Evolutionary conservation across 2,888 invertebrate genomes (phyloP), one percentile per base, ranked within the genome.

Genomic region (Diploptera punctata): DNA sequence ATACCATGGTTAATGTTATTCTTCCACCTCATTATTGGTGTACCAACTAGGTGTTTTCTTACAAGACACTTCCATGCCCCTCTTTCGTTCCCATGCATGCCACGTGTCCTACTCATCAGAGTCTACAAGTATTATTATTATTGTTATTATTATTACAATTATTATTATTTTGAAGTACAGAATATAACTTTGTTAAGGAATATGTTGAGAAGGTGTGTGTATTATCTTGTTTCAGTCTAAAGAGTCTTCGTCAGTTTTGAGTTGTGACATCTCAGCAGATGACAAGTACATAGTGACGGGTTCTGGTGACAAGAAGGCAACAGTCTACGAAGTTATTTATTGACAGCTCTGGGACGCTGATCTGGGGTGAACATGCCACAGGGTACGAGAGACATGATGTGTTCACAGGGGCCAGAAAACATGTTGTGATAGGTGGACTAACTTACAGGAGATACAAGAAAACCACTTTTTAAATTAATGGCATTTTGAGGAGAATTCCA

Each of bases 271-370:
- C 85, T 97, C 98, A 76, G 90, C 93, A 75, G 98, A 99, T 84
- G 98, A 99, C 87, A 97, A 97, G 85, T 98, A 94, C 86, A 97
- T 98, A 80, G 97, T 98, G 79, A 98, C 98, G 62, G 98, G 98
- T 76, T 97, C 97, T 52, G 98, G 98, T 72, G 98, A 99, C 85
- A 98, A 98, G 85, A 98, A 98, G 84, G 98, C 98, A 78, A 98
- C 97, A 68, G 93, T 98, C 77, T 98, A 98, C 84, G 97, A 98
- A 89, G 97, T 98, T 80, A 90, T 94, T 84, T 95, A 94, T 86
- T 94, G 86, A 84, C 72, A 67, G 18, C 62, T 70, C 26, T 47
- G 70, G 65, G 29, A 26, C 18, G 13, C 62, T n/a, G 38, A 38
- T 16, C 21, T 68, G 21, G 33, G 5, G 7, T 52, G 10, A 52